Base-by-base conservation (phyloP, 2,113 vertebrate species). In the Falco punctatus region DNA sequence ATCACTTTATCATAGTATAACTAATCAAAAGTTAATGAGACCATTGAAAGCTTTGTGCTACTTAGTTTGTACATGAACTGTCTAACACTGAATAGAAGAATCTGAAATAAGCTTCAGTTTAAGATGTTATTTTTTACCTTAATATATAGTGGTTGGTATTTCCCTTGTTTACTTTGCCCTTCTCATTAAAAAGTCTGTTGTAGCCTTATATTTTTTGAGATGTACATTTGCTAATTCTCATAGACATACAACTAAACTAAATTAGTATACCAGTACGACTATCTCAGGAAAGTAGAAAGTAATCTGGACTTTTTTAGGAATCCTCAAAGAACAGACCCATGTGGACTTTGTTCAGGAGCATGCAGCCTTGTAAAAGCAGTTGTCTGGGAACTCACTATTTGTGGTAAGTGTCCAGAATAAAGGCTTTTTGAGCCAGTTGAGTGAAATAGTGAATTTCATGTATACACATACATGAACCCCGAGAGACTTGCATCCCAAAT, bases 1-100 rank as follows among this genome's bases (percentile, higher is more conserved):
- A 74, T 77, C 5, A 40, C 18, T 91, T 81, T 40, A 44, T 78
- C 11, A 15, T 61, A 61, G 15, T 35, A 44, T 59, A 94, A 59
- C 9, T 55, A 78, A 84, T 54, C n/a, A 91, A 78, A 71, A 89
- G 35, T 72, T 96, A 93, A 91, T 61, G 42, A 94, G 27, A 59
- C 32, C 9, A 9, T 42, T 66, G n/a, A 55, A 88, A 89, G 23
- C 10, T 54, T 78, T 81, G 10, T 24, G 28, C 83, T 66, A 61
- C 30, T 88, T 89, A 84, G 48, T 40, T 86, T 93, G 35, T 38
- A 78, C 26, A 46, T 44, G 61, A 87, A 46, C 32, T 40, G 15
- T 32, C 44, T 65, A 52, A 77, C 17, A 73, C 7, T 32, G 33
- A 86, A 42, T 22, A 92, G 66, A 44, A 94, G 12, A 58, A 81